Evolutionary conservation across 2,113 vertebrate genomes (phyloP).

Genomic region (Rhineura floridana): DNA sequence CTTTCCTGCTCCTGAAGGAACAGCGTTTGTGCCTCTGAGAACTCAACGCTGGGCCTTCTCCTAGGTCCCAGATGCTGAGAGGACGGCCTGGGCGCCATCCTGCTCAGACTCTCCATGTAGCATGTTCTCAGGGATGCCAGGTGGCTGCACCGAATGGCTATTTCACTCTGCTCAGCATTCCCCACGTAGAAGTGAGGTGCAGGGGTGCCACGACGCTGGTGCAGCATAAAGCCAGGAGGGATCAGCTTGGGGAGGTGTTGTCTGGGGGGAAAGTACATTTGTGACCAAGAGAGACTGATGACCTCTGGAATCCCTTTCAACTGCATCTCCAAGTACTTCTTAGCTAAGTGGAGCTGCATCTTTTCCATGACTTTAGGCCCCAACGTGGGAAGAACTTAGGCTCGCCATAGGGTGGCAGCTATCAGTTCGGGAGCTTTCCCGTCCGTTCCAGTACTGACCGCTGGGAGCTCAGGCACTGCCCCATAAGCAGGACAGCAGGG

Average conservation of each 20-base stretch:
- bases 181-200: not conserved
- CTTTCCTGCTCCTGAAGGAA: slow-evolving; percentile 16
- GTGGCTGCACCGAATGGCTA: slow-evolving; percentile 19
- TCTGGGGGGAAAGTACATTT: not conserved
- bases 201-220: not conserved
- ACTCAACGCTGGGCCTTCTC: not conserved
- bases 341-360: not conserved
- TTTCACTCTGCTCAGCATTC: not conserved
- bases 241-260: not conserved
- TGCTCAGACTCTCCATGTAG: not conserved
- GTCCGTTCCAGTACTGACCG: too few relatives aligned
- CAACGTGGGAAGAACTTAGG: not conserved
- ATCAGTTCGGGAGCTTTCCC: too few relatives aligned
- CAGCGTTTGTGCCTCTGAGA: not conserved
- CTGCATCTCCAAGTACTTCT: not conserved
- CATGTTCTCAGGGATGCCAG: not conserved
- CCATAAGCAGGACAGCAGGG: not conserved
- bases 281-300: not conserved
- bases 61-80: not conserved
- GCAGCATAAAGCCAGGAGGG: not conserved
- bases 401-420: not conserved
- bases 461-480: not conserved
- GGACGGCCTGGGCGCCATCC: not conserved
- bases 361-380: too few relatives aligned
- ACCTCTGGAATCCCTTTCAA: not conserved